Evolutionary conservation across 2,113 vertebrate genomes (phyloP).

Genomic region (Dipodomys spectabilis): DNA sequence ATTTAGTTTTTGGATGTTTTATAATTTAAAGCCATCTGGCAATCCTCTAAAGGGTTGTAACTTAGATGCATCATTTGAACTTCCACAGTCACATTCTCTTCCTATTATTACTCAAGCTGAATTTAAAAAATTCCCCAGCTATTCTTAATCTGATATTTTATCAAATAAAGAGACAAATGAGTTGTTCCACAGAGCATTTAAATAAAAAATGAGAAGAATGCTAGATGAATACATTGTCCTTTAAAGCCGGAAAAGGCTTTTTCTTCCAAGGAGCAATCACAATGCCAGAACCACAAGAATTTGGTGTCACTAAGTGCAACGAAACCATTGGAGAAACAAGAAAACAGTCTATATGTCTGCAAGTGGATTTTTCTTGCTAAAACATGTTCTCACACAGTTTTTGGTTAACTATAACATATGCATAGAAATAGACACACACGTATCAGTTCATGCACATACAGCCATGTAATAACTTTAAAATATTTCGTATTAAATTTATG

Average conservation of each 20-base stretch:
- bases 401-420: no score
- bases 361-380: no score
- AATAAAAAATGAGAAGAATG: conserved; percentile 77
- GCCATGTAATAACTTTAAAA: no score
- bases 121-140: conserved; percentile 45
- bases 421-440: no score
- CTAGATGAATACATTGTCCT: conserved; percentile 47
- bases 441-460: no score
- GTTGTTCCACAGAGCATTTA: conserved; percentile 62
- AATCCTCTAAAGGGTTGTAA: conserved; percentile 29
- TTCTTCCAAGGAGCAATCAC: conserved; percentile 17
- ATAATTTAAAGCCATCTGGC: conserved; percentile 51
- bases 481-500: no score
- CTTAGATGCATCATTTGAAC: conserved; percentile 52
- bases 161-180: conserved; percentile 54
- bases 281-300: neutral
- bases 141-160: conserved; percentile 68
- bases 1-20: conserved; percentile 6
- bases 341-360: no score
- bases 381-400: no score
- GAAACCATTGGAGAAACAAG: conserved; percentile 34
- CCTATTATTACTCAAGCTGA: conserved; percentile 40
- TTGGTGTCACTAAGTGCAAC: neutral
- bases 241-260: no score
- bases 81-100: neutral